A percentile compares a stretch with the other conserved stretches of the same genome.
Evolutionary conservation across 1,140 invertebrate species (phyloP).

Genomic region (Saxidomus purpurata): DNA sequence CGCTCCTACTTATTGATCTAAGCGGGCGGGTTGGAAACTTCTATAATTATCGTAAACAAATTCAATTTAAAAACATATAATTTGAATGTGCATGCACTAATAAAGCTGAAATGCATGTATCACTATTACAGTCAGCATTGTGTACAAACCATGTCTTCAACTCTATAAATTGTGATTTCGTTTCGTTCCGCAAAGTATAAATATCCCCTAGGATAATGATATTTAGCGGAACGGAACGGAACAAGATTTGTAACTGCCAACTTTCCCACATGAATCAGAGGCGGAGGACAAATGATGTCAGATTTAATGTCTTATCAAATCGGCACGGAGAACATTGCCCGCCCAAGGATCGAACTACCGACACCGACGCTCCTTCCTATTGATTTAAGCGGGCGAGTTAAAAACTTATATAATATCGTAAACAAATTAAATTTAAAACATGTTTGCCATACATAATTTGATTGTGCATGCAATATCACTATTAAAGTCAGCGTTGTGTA

Average conservation of each 20-base stretch:
- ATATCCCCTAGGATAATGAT: slow-evolving; percentile 5
- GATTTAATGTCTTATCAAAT: not conserved
- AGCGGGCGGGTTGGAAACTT: not conserved
- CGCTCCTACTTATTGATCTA: not conserved
- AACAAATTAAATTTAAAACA: too few relatives aligned
- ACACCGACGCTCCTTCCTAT: not conserved
- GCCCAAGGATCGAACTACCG: too few relatives aligned
- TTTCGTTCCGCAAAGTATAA: not conserved
- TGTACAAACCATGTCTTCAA: not conserved
- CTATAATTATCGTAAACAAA: not conserved
- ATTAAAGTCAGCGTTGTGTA: slow-evolving; percentile 10
- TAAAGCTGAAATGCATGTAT: not conserved
- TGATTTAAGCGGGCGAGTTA: not conserved
- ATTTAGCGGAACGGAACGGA: not conserved
- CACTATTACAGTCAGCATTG: not conserved
- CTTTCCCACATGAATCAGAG: not conserved
- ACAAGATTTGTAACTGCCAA: not conserved
- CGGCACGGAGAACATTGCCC: too few relatives aligned
- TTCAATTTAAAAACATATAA: not conserved
- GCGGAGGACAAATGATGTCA: not conserved
- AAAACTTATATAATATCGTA: not conserved
- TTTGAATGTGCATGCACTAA: not conserved
- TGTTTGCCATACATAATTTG: not conserved
- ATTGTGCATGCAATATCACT: not conserved
- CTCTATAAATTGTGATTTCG: not conserved